Evolutionary conservation across 2,888 invertebrate species (phyloP).

Genomic region (Synanthedon andrenaeformis): DNA sequence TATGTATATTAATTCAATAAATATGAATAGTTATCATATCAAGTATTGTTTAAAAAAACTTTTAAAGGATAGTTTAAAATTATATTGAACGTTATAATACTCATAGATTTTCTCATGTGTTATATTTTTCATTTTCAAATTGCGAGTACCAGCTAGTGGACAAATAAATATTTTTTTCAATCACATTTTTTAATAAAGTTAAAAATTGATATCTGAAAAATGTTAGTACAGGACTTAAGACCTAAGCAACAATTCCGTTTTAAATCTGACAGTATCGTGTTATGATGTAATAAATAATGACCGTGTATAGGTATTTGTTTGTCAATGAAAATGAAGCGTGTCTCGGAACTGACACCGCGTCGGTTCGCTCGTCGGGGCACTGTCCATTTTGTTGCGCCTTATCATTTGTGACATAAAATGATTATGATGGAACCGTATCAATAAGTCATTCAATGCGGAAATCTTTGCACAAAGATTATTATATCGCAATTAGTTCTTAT

Average conservation of each 20-base stretch:
- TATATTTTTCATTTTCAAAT: too few relatives aligned
- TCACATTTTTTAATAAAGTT: too few relatives aligned
- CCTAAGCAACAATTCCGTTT: slow-evolving; percentile 1
- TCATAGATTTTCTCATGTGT: too few relatives aligned
- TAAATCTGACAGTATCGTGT: slow-evolving; percentile 15
- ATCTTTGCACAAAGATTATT: neutral
- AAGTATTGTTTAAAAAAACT: too few relatives aligned
- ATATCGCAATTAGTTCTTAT: neutral
- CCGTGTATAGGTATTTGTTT: slow-evolving; percentile 11
- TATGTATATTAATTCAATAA: too few relatives aligned
- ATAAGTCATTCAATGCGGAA: neutral
- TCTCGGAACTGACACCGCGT: neutral
- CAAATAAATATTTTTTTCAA: too few relatives aligned
- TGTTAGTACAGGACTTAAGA: too few relatives aligned
- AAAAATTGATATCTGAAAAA: too few relatives aligned
- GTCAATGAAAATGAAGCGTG: neutral
- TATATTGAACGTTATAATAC: too few relatives aligned
- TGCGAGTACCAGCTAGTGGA: too few relatives aligned
- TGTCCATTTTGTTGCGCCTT: neutral
- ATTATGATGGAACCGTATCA: neutral
- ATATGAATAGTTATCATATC: too few relatives aligned
- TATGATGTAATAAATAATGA: slow-evolving; percentile 30
- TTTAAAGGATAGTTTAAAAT: too few relatives aligned
- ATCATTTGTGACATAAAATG: neutral
- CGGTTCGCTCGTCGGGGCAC: neutral